Evolutionary conservation across 1,140 invertebrate species (phyloP).

Genomic region (Bombus haemorrhoidalis): DNA sequence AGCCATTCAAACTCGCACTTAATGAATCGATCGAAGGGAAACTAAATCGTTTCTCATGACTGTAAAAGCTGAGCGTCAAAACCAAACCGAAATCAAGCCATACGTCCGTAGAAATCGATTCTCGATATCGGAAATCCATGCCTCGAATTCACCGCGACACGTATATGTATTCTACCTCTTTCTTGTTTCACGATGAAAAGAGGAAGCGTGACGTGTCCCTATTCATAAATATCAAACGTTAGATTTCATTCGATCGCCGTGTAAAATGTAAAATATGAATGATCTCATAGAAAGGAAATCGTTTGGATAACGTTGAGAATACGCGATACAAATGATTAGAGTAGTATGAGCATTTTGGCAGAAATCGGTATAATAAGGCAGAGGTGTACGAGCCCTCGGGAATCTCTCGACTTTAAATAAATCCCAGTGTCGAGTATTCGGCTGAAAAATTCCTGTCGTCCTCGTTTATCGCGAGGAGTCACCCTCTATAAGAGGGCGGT

Average conservation of each 20-base stretch:
- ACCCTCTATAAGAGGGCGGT: neutral
- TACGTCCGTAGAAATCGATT: neutral
- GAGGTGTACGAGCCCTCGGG: too few relatives aligned
- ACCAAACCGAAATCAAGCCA: neutral
- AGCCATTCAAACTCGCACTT: neutral
- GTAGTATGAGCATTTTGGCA: neutral
- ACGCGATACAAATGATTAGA: slow-evolving; percentile 10
- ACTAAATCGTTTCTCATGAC: too few relatives aligned
- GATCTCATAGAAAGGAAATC: neutral
- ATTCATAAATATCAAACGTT: neutral
- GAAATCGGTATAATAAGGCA: slow-evolving; percentile 10
- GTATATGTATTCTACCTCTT: neutral
- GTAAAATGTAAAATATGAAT: neutral
- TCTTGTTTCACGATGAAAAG: neutral
- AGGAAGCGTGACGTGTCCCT: too few relatives aligned
- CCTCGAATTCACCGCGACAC: neutral
- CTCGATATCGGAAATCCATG: neutral
- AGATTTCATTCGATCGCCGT: neutral
- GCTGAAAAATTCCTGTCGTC: slow-evolving; percentile 31
- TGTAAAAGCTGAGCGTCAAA: neutral
- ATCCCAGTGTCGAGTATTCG: slow-evolving; percentile 32
- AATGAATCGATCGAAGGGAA: neutral
- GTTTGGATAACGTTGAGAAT: too few relatives aligned
- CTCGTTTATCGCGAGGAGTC: slow-evolving; percentile 47
- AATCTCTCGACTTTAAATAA: slow-evolving; percentile 16